A percentile compares a stretch with the other conserved stretches of the same genome.
Conservation (phyloP, 2,113 vertebrate species). For the Lonchura striata region DNA sequence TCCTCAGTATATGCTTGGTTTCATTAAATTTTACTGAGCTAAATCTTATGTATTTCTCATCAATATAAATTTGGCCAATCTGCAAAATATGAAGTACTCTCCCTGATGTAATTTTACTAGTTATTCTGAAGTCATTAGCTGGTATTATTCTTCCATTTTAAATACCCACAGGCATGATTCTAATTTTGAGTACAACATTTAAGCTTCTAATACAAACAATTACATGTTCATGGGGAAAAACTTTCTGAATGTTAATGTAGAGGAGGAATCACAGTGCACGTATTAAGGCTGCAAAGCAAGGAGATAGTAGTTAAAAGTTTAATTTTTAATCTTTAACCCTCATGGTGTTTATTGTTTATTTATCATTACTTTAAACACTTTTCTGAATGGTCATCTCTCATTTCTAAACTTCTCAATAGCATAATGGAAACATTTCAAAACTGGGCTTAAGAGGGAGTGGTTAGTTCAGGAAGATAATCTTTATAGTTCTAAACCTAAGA, state of each 20-base stretch:
- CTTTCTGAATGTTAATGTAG: conserved; percentile 11
- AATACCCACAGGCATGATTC: conserved; percentile 55
- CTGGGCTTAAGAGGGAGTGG: not conserved
- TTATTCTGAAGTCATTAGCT: conserved; percentile 51
- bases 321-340: not conserved
- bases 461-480: not conserved
- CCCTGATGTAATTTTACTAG: conserved; percentile 57
- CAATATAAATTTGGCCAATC: conserved; percentile 47
- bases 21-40: conserved; percentile 52
- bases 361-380: not conserved
- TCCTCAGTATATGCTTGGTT: conserved; percentile 19
- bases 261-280: not conserved
- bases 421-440: not conserved
- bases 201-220: conserved; percentile 50
- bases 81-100: conserved; percentile 37
- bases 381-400: not conserved
- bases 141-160: conserved; percentile 48
- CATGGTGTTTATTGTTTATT: not conserved
- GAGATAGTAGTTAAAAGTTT: not conserved
- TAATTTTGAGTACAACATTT: conserved; percentile 25
- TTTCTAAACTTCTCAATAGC: not conserved
- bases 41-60: conserved; percentile 28
- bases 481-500: not conserved
- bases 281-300: not conserved
- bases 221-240: conserved; percentile 27